A percentile compares a stretch with the other conserved stretches of the same genome.
Conservation (phyloP, 2,888 invertebrate species). For the Blomia tropicalis region DNA sequence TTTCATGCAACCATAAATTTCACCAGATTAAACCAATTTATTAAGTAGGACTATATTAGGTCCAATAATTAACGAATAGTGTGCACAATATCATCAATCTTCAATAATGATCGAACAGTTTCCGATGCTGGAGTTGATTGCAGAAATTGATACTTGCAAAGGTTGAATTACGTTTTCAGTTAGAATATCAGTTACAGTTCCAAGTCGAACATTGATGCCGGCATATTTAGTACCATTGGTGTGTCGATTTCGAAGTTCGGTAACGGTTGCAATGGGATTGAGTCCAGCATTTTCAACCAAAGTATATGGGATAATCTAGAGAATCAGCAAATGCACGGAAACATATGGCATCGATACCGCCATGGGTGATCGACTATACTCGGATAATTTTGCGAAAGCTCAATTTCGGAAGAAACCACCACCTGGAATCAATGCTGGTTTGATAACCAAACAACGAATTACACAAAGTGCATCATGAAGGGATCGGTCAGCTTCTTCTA, state of each 20-base stretch:
- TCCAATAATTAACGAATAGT: slow-evolving; percentile 25
- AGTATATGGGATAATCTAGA: slow-evolving; percentile 76
- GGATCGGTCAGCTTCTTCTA: slow-evolving; percentile 76
- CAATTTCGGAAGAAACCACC: slow-evolving; percentile 97
- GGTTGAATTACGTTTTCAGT: slow-evolving; percentile 96
- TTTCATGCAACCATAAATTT: neutral
- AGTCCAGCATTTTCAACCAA: slow-evolving; percentile 80
- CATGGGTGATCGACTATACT: slow-evolving; percentile 61
- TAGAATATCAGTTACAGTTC: slow-evolving; percentile 85
- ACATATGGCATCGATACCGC: slow-evolving; percentile 87
- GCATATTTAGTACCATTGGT: slow-evolving; percentile 66
- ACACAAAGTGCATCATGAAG: slow-evolving; percentile 82
- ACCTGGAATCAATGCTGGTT: slow-evolving; percentile 76
- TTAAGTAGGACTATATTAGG: neutral
- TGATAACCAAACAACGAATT: slow-evolving; percentile 86
- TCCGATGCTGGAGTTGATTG: slow-evolving; percentile 85
- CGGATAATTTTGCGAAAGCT: slow-evolving; percentile 63
- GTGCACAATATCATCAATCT: slow-evolving; percentile 96
- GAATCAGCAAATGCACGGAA: slow-evolving; percentile 84
- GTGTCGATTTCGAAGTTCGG: slow-evolving; percentile 83
- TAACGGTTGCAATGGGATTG: slow-evolving; percentile 85
- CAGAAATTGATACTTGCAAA: slow-evolving; percentile 78
- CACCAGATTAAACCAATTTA: neutral
- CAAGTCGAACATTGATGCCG: slow-evolving; percentile 86
- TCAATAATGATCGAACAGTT: slow-evolving; percentile 89